phyloP scores from a whole-genome alignment of 2,888 invertebrate species.

The Pollenia griseotomentosa region DNA sequence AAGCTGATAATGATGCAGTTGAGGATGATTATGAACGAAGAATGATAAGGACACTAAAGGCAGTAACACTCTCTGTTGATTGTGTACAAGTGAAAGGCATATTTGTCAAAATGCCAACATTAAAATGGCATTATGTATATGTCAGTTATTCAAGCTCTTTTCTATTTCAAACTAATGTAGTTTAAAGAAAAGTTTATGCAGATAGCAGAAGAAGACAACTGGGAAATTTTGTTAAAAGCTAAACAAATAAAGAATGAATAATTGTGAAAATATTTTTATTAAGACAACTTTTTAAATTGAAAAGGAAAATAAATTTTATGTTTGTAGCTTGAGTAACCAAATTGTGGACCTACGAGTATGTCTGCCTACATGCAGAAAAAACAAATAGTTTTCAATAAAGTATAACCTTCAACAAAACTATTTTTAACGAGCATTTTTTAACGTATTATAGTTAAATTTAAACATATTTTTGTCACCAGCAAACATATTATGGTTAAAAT shows the following conservation, averaged over 20 bases:
- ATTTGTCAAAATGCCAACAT: conserved; percentile 65
- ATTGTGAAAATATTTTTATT: not conserved
- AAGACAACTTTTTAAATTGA: not conserved
- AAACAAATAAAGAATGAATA: not conserved
- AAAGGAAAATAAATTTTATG: too few relatives aligned
- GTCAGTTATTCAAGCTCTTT: not conserved
- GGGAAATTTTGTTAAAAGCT: not conserved
- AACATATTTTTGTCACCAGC: too few relatives aligned
- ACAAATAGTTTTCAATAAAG: too few relatives aligned
- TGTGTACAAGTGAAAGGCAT: conserved; percentile 46
- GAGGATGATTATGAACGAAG: conserved; percentile 10
- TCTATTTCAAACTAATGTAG: conserved; percentile 2
- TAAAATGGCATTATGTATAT: conserved; percentile 16
- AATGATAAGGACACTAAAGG: conserved; percentile 13
- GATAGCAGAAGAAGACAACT: not conserved
- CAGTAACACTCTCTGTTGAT: conserved; percentile 20
- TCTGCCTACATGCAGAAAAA: too few relatives aligned
- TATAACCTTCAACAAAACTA: too few relatives aligned
- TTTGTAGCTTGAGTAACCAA: too few relatives aligned
- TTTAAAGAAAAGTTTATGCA: not conserved
- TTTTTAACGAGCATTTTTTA: too few relatives aligned
- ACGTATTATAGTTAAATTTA: too few relatives aligned
- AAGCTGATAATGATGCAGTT: conserved; percentile 44
- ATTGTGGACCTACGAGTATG: too few relatives aligned
- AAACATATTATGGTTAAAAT: too few relatives aligned